Evolutionary conservation across 1,140 invertebrate genomes (phyloP).

Genomic region (Brachionus rotundiformis): DNA sequence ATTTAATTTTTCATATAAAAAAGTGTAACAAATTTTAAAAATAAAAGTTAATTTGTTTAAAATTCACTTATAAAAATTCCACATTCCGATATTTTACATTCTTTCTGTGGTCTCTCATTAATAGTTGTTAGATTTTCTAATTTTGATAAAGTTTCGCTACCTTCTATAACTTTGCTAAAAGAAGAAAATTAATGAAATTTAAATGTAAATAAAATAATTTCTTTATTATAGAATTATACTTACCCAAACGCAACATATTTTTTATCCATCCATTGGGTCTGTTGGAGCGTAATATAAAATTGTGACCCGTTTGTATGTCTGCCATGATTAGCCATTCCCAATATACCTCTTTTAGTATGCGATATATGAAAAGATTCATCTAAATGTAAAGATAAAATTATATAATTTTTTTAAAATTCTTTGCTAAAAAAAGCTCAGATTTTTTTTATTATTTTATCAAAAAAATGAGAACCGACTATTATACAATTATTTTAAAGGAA

Average conservation of each 20-base stretch:
- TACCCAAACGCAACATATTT: conserved; percentile 65
- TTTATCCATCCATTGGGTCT: conserved; percentile 62
- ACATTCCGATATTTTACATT: conserved; percentile 63
- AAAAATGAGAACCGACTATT: too few species aligned
- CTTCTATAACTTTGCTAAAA: conserved; percentile 64
- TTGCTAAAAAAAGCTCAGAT: neutral
- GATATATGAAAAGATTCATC: conserved; percentile 64
- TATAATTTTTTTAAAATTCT: too few species aligned
- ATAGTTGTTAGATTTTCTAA: conserved; percentile 61
- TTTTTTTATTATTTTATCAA: neutral
- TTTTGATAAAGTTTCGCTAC: conserved; percentile 59
- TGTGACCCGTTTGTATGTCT: conserved; percentile 63
- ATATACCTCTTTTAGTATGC: conserved; percentile 60
- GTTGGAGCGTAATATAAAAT: conserved; percentile 63
- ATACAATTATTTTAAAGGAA: too few species aligned
- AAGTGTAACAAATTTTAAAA: too few species aligned
- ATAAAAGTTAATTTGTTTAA: too few species aligned
- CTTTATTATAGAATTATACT: conserved; percentile 9
- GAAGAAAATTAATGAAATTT: conserved; percentile 3
- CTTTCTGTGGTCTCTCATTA: conserved; percentile 65
- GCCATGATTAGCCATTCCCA: conserved; percentile 65
- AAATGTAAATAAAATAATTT: neutral
- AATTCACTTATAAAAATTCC: conserved; percentile 59
- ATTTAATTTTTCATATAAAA: too few species aligned
- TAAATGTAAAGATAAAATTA: conserved; percentile 54